Evolutionary conservation across 2,797 vertebrate species (phyloP), one percentile per base, ranked within the genome.

Genomic region (Crenichthys baileyi): DNA sequence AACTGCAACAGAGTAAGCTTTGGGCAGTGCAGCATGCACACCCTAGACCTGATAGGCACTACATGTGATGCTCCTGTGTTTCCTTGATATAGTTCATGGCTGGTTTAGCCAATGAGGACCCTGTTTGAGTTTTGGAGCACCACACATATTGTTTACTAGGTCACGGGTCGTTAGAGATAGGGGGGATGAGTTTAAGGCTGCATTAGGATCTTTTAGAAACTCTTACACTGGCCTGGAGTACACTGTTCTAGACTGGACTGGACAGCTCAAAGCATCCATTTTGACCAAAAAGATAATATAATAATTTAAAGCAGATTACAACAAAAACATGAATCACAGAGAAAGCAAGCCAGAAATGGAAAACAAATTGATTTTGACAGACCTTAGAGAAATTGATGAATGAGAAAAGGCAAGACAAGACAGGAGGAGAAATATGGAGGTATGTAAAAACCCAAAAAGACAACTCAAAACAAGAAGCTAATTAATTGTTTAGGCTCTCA

Each of bases 21-120:
- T 67, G 83, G 70, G 73, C 80, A 88, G 85, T 82, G 86, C 84
- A 73, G 82, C 87, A 85, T 89, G 84, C 81, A 80, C 88, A 79
- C 83, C 92, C 83, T 48, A 68, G 86, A 92, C 92, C 90, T 91
- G 93, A 84, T 80, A 56, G 91, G 85, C 60, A 70, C 68, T 76
- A 93, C 84, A 81, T 90, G 90, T 90, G 88, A 87, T 80, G 75
- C 91, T 87, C 92, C 93, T 84, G 77, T 92, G 72, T 93, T 95
- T 94, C 91, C 92, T 88, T 94, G 91, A 94, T 94, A 95, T 92
- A 94, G 92, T 93, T 95, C 94, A 95, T 78, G 94, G 94, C 93
- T 44, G 5, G 58, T 85, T 80, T 60, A 93, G 92, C 95, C 93
- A 81, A 92, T 94, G 95, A 95, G 92, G 93, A 95, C 94, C 95